phyloP scores from a whole-genome alignment of 2,888 invertebrate genomes.

The Nemoura dubitans region DNA sequence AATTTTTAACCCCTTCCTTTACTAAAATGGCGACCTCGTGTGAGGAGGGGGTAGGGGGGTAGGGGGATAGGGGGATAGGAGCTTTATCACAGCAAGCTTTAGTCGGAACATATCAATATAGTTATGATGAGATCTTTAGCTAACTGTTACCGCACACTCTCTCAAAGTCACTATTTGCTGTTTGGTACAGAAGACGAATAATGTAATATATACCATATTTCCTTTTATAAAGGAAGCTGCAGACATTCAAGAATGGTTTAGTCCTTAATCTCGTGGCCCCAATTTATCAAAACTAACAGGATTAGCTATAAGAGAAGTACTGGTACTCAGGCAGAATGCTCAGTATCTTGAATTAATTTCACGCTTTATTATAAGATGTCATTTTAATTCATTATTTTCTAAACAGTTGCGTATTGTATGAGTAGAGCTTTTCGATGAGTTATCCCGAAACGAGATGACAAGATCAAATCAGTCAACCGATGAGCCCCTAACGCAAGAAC shows the following conservation, averaged over 20 bases:
- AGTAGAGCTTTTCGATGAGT: background rate
- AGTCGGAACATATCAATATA: background rate
- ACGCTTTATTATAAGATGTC: background rate
- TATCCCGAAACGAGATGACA: background rate
- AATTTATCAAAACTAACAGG: constrained; percentile 2
- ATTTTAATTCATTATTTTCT: constrained; percentile 3
- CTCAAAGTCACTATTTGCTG: background rate
- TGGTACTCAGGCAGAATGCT: background rate
- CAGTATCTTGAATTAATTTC: background rate
- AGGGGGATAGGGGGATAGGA: no score
- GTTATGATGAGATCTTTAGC: background rate
- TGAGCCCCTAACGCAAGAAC: background rate
- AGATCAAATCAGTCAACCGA: background rate
- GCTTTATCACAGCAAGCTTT: background rate
- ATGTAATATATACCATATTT: background rate
- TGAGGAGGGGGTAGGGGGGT: no score
- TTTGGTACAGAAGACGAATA: background rate
- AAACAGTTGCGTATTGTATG: background rate
- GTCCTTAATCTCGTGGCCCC: constrained; percentile 5
- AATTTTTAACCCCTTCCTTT: no score
- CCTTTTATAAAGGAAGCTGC: background rate
- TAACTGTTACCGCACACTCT: background rate
- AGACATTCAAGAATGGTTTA: background rate
- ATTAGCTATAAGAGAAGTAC: background rate
- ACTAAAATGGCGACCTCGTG: no score